Conservation (phyloP, 2,888 invertebrate genomes). For the Hydropsyche betteni region DNA sequence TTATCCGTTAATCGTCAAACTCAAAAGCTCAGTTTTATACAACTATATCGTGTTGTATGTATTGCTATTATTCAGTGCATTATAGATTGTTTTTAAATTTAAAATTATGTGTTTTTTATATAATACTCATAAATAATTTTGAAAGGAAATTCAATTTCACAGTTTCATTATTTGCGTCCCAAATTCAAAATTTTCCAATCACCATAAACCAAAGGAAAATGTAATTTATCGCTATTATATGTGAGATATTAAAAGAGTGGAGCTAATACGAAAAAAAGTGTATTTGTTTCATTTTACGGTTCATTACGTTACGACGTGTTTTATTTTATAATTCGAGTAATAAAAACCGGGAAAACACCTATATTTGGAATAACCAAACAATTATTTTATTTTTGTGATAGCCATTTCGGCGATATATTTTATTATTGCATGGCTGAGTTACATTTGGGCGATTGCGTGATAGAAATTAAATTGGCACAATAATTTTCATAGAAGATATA, state of each 20-base stretch:
- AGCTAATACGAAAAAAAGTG: too few relatives aligned
- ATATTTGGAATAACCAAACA: constrained; percentile 29
- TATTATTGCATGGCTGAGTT: constrained; percentile 32
- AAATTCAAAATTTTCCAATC: too few relatives aligned
- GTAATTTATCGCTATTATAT: too few relatives aligned
- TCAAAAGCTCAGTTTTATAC: not conserved
- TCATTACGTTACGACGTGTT: constrained; percentile 31
- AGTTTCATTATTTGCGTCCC: too few relatives aligned
- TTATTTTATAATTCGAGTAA: constrained; percentile 24
- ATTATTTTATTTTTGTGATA: constrained; percentile 31
- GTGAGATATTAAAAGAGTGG: too few relatives aligned
- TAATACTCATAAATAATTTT: too few relatives aligned
- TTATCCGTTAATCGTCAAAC: constrained; percentile 35
- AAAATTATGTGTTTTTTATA: too few relatives aligned
- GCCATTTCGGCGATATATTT: constrained; percentile 29
- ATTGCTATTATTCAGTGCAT: too few relatives aligned
- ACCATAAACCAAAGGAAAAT: too few relatives aligned
- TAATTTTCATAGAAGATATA: constrained; percentile 30
- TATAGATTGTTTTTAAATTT: too few relatives aligned
- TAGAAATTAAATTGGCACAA: constrained; percentile 33
- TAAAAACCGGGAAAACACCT: constrained; percentile 29
- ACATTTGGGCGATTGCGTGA: constrained; percentile 31
- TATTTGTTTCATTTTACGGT: constrained; percentile 22
- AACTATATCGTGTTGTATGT: too few relatives aligned
- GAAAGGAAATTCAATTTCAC: too few relatives aligned